A percentile compares a stretch with the other conserved stretches of the same genome.
phyloP scores from a whole-genome alignment of 2,888 invertebrate species.

The Idaea aversata region DNA sequence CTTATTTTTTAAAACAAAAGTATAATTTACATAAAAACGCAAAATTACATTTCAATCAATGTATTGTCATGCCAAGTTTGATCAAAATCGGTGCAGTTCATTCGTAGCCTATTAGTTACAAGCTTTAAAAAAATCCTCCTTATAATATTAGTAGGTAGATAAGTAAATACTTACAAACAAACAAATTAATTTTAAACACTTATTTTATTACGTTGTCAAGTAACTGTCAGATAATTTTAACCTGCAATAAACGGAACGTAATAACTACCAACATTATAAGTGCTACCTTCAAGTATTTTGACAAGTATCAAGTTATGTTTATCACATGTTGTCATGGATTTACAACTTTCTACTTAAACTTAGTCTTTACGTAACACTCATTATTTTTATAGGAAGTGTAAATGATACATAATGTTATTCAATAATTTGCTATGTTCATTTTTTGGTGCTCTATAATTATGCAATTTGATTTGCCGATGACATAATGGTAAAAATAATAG shows the following conservation, averaged over 20 bases:
- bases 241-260: slow-evolving; percentile 18
- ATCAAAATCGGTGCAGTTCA: too few relatives aligned
- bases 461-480: neutral
- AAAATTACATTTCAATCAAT: too few relatives aligned
- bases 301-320: neutral
- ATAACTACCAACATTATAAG: slow-evolving; percentile 21
- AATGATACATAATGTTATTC: slow-evolving; percentile 1
- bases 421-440: neutral
- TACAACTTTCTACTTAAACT: slow-evolving; percentile 25
- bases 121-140: too few relatives aligned
- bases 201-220: neutral
- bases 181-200: too few relatives aligned
- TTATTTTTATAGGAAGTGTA: neutral
- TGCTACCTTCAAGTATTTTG: neutral
- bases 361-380: neutral
- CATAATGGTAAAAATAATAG: neutral
- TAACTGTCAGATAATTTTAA: neutral
- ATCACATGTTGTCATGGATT: slow-evolving; percentile 16
- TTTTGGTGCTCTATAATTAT: neutral
- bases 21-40: too few relatives aligned
- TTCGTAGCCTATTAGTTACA: too few relatives aligned
- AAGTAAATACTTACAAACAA: too few relatives aligned
- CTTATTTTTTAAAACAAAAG: too few relatives aligned
- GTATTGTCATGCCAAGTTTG: too few relatives aligned
- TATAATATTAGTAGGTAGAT: too few relatives aligned